Conservation (phyloP, 2,888 invertebrate species). For the Rhamphomyia laevipes region DNA sequence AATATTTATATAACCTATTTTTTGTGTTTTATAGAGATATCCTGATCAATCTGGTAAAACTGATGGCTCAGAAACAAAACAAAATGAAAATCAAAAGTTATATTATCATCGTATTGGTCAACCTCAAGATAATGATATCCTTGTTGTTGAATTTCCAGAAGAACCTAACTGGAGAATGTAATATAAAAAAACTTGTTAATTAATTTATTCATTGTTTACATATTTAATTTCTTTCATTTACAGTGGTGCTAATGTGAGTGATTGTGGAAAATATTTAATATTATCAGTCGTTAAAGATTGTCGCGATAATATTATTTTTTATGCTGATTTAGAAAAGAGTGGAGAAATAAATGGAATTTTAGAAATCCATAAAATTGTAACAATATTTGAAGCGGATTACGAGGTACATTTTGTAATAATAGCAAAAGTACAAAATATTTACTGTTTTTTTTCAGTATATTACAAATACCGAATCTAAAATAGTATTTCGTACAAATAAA, state of each 20-base stretch:
- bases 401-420: constrained; percentile 67
- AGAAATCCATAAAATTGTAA: constrained; percentile 66
- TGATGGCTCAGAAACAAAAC: constrained; percentile 84
- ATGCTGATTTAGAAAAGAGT: constrained; percentile 59
- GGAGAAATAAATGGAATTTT: constrained; percentile 52
- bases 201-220: background rate
- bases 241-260: constrained; percentile 75
- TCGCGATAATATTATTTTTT: constrained; percentile 82
- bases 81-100: constrained; percentile 82
- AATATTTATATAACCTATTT: too few species aligned
- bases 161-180: constrained; percentile 88
- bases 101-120: constrained; percentile 86
- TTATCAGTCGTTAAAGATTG: constrained; percentile 77
- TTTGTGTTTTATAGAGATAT: constrained; percentile 50
- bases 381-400: constrained; percentile 86
- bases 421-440: too few species aligned
- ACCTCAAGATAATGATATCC: constrained; percentile 70
- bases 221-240: constrained; percentile 17
- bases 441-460: constrained; percentile 56
- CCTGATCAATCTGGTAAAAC: constrained; percentile 70
- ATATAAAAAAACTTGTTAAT: background rate
- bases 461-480: constrained; percentile 71
- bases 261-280: constrained; percentile 85
- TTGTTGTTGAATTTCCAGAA: constrained; percentile 81
- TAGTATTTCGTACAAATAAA: constrained; percentile 85